Conservation (phyloP, 2,797 vertebrate genomes). For the Sebastes nivosus region DNA sequence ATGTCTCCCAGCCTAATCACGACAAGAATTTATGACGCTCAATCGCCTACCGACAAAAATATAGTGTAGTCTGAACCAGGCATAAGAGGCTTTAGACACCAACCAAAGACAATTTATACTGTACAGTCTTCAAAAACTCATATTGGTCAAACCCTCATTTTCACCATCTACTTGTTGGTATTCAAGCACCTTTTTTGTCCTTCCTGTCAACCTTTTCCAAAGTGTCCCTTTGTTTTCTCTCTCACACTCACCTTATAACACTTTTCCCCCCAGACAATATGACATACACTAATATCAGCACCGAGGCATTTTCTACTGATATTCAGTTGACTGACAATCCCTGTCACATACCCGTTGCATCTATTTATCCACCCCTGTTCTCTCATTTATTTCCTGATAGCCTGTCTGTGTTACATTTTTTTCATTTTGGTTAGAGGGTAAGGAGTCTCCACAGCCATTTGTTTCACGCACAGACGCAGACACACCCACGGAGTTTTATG, state of each 20-base stretch:
- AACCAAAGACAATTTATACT: too few species aligned
- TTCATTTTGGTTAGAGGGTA: background rate
- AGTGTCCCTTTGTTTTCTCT: background rate
- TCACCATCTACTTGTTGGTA: background rate
- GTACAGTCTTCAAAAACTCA: too few species aligned
- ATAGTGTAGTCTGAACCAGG: too few species aligned
- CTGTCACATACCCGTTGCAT: background rate
- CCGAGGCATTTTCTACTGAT: background rate
- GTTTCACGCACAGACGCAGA: slow-evolving; percentile 14
- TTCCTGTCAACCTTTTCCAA: background rate
- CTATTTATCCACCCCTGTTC: background rate
- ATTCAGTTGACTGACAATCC: background rate
- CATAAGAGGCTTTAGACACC: too few species aligned
- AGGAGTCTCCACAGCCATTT: slow-evolving; percentile 18
- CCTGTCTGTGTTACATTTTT: background rate
- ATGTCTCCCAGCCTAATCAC: too few species aligned
- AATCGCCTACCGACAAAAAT: too few species aligned
- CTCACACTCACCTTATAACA: background rate
- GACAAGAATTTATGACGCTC: too few species aligned
- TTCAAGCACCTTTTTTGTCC: background rate
- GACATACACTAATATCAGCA: background rate
- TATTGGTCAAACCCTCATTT: too few species aligned
- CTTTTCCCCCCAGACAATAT: too few species aligned
- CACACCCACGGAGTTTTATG: slow-evolving; percentile 35
- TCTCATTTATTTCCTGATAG: background rate